A percentile compares a stretch with the other conserved stretches of the same genome.
phyloP scores from a whole-genome alignment of 2,113 vertebrate species.

The Ursus arctos region DNA sequence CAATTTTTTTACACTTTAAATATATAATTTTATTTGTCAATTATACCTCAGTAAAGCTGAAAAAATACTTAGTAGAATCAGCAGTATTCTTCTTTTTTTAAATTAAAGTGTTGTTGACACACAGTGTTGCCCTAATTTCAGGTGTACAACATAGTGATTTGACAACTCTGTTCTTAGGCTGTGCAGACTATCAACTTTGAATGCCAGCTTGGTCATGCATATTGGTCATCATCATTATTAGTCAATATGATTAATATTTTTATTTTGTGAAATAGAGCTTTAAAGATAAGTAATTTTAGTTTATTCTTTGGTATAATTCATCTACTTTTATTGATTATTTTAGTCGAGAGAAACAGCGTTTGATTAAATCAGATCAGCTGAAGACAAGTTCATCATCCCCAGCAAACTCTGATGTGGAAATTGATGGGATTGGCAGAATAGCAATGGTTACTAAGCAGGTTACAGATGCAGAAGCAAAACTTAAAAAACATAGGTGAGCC shows the following conservation, averaged over 20 bases:
- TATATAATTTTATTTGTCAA: background rate
- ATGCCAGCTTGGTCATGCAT: background rate
- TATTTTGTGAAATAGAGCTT: conserved; percentile 40
- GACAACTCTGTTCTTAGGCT: background rate
- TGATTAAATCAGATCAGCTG: conserved; percentile 89
- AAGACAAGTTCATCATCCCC: conserved; percentile 82
- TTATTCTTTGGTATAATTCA: conserved; percentile 21
- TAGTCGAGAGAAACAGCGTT: conserved; percentile 95
- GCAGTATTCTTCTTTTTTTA: background rate
- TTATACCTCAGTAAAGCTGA: background rate
- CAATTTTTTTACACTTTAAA: background rate
- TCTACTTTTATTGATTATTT: conserved; percentile 63
- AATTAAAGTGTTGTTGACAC: background rate
- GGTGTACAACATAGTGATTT: background rate
- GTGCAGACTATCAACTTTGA: background rate
- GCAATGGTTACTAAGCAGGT: conserved; percentile 89
- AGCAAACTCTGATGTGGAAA: conserved; percentile 87
- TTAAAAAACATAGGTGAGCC: conserved; percentile 93
- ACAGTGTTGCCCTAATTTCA: background rate
- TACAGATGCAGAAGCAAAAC: conserved; percentile 91
- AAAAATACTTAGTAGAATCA: background rate
- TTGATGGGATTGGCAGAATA: conserved; percentile 87
- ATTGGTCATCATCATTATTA: background rate
- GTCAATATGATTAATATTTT: conserved; percentile 5
- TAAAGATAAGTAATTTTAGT: conserved; percentile 44